Evolutionary conservation across 2,888 invertebrate genomes (phyloP).

Genomic region (Calephelis perditalis): DNA sequence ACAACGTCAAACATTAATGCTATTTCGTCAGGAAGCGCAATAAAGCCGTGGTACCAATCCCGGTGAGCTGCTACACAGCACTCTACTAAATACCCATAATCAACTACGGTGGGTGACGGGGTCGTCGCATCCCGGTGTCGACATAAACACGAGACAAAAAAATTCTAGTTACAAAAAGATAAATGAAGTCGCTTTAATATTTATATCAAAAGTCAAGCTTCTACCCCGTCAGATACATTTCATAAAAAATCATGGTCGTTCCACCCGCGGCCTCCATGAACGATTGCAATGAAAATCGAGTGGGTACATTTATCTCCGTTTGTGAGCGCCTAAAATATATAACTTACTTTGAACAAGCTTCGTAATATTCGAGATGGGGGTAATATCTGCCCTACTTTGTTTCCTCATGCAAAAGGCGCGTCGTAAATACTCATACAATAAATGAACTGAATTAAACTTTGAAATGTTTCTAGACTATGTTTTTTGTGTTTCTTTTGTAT

Average conservation of each 20-base stretch:
- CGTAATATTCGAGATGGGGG: constrained; percentile 26
- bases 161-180: no score
- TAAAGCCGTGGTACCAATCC: no score
- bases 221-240: constrained; percentile 29
- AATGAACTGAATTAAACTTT: no score
- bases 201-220: not conserved
- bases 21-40: no score
- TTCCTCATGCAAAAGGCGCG: constrained; percentile 1
- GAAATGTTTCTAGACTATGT: no score
- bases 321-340: constrained; percentile 20
- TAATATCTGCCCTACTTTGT: constrained; percentile 24
- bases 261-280: constrained; percentile 22
- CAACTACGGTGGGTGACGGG: no score
- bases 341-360: constrained; percentile 28
- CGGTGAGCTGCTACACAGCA: no score
- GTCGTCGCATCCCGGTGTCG: no score
- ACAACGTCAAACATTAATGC: no score
- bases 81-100: no score
- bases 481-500: no score
- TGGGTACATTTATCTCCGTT: constrained; percentile 34
- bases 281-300: constrained; percentile 37
- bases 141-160: no score
- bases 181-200: not conserved
- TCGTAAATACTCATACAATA: not conserved
- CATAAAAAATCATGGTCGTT: constrained; percentile 32